These are phyloP conservation scores for Helogale parvula DNA, from an alignment of 2,113 vertebrate genomes.

Conservation along the genomic window DNA sequence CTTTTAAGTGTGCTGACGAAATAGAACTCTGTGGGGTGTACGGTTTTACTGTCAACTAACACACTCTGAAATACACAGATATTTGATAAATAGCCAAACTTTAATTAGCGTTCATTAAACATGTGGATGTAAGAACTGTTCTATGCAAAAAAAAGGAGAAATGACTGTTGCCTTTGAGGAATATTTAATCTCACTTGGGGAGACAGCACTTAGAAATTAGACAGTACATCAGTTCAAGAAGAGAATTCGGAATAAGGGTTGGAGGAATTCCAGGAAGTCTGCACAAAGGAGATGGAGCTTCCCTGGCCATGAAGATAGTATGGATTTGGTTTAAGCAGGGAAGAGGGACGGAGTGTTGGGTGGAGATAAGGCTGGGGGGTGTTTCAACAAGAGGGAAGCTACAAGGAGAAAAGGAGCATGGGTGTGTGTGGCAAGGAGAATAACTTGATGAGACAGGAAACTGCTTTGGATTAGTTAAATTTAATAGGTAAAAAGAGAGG, in stretches of 20 bases:
- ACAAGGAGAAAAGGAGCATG: not conserved
- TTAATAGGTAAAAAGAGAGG: not conserved
- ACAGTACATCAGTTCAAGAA: not conserved
- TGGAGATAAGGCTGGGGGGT: not conserved
- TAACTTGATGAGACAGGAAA: not conserved
- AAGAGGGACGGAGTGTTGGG: not conserved
- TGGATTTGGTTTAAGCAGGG: not conserved
- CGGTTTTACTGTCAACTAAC: not conserved
- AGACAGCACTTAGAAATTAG: not conserved
- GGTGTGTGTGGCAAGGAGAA: not conserved
- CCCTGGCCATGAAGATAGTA: not conserved
- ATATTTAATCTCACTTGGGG: not conserved
- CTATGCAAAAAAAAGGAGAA: not conserved
- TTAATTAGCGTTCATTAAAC: not conserved
- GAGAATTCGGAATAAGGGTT: not conserved
- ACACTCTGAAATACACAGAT: not conserved
- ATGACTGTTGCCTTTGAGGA: not conserved
- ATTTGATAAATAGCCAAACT: not conserved
- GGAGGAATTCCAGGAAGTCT: constrained; percentile 9
- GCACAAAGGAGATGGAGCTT: not conserved
- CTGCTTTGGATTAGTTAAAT: not conserved
- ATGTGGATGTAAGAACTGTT: not conserved
- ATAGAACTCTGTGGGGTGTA: not conserved
- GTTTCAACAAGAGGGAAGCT: not conserved
- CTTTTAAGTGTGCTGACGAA: not conserved